phyloP scores from a whole-genome alignment of 2,888 invertebrate genomes.

The Litoditis marina region DNA sequence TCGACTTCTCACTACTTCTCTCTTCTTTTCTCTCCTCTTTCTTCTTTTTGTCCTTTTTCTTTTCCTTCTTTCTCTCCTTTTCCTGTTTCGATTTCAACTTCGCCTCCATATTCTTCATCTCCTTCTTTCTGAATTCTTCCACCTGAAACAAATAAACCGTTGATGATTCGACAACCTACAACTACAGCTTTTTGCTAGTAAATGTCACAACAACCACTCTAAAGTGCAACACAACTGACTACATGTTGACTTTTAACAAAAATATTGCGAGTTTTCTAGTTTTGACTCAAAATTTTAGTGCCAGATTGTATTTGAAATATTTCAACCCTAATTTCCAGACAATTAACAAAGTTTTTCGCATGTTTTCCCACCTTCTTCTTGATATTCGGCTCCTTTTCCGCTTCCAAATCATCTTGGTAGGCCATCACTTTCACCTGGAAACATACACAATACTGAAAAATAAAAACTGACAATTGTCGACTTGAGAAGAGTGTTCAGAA shows the following conservation, averaged over 20 bases:
- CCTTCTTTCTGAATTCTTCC: conserved; percentile 24
- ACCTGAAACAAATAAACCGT: conserved; percentile 20
- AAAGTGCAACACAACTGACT: no score
- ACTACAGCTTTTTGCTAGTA: background rate
- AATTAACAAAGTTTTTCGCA: no score
- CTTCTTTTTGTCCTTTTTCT: conserved; percentile 15
- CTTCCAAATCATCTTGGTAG: conserved; percentile 56
- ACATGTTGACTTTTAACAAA: conserved; percentile 7
- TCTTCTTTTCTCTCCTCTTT: conserved; percentile 10
- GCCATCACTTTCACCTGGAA: conserved; percentile 51
- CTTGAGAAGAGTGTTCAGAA: no score
- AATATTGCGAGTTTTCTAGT: no score
- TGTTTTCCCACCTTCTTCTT: conserved; percentile 33
- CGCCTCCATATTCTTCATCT: conserved; percentile 34
- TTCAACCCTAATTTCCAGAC: no score
- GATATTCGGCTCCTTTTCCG: conserved; percentile 37
- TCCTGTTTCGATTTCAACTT: conserved; percentile 22
- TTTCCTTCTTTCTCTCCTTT: conserved; percentile 22
- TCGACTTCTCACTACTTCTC: background rate
- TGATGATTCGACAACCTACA: background rate
- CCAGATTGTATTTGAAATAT: no score
- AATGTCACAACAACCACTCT: no score
- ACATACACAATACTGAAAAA: no score
- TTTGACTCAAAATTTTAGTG: no score
- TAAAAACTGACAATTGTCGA: no score